phyloP scores from a whole-genome alignment of 2,113 vertebrate genomes.

The Proterorhinus semilunaris region DNA sequence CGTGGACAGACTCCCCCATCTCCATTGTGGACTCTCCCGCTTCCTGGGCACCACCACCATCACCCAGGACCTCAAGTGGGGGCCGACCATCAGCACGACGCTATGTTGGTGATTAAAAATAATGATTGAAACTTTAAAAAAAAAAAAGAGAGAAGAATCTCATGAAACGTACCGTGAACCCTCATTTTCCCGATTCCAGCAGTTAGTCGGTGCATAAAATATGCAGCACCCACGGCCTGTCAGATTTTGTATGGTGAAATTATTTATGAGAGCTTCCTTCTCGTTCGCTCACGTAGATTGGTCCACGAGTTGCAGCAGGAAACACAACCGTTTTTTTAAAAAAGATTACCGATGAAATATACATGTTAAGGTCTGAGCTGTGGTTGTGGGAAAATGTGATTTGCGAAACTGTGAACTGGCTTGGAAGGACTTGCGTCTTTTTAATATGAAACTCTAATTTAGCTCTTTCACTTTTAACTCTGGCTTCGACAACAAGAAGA shows the following conservation, averaged over 20 bases:
- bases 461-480: too few relatives aligned
- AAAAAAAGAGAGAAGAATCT: neutral
- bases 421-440: too few relatives aligned
- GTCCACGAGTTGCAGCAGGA: neutral
- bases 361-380: too few relatives aligned
- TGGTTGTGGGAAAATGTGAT: too few relatives aligned
- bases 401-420: too few relatives aligned
- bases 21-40: too few relatives aligned
- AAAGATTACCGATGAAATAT: neutral
- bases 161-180: neutral
- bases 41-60: too few relatives aligned
- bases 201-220: neutral
- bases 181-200: neutral
- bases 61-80: neutral
- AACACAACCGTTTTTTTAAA: neutral
- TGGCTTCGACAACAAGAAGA: too few relatives aligned
- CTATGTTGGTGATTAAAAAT: neutral
- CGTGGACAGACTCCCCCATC: too few relatives aligned
- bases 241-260: conserved; percentile 1
- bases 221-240: neutral
- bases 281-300: neutral
- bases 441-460: too few relatives aligned
- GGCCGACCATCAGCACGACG: neutral
- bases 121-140: neutral
- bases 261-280: neutral